Evolutionary conservation across 2,888 invertebrate genomes (phyloP).

Genomic region (Apocheima hispidaria): DNA sequence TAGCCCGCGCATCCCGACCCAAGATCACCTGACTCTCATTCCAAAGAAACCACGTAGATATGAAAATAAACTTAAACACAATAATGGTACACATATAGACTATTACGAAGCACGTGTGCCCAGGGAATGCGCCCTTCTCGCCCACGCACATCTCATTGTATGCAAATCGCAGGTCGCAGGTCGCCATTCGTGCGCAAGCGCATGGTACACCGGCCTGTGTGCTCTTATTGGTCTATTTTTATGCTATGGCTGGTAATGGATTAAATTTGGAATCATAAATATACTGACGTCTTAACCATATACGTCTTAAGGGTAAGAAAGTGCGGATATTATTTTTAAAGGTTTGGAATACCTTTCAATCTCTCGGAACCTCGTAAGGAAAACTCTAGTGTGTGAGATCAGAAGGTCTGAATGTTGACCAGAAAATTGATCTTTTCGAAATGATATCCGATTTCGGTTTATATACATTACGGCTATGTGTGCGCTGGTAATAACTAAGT

Average conservation of each 20-base stretch:
- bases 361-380: too few relatives aligned
- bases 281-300: neutral
- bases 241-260: conserved; percentile 20
- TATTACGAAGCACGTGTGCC: conserved; percentile 56
- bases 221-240: conserved; percentile 59
- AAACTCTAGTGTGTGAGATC: too few relatives aligned
- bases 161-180: conserved; percentile 84
- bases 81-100: conserved; percentile 42
- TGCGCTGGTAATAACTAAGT: too few relatives aligned
- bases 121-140: conserved; percentile 68
- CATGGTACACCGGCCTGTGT: conserved; percentile 47
- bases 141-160: conserved; percentile 82
- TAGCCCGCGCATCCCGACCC: neutral
- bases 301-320: neutral
- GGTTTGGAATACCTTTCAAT: neutral
- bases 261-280: conserved; percentile 22
- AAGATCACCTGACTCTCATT: conserved; percentile 25
- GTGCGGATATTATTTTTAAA: neutral
- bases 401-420: too few relatives aligned
- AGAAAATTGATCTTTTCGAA: too few relatives aligned
- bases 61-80: conserved; percentile 40
- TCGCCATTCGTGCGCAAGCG: conserved; percentile 66
- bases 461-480: too few relatives aligned
- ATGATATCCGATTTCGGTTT: too few relatives aligned
- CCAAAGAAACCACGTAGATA: conserved; percentile 31